phyloP scores from a whole-genome alignment of 2,113 vertebrate species.

The Chloropsis cyanopogon region DNA sequence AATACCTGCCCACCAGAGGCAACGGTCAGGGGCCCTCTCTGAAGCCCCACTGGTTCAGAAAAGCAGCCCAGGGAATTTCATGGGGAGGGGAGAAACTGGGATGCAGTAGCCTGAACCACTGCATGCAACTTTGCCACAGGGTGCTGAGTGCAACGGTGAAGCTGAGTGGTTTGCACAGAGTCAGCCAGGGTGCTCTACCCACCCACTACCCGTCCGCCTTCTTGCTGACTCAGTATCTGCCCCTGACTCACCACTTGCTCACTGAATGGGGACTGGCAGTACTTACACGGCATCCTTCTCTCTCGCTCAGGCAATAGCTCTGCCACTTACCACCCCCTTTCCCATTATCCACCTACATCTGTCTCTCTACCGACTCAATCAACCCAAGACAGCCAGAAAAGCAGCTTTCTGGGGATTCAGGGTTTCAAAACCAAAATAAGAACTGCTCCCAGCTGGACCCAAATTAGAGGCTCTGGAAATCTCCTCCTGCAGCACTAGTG shows the following conservation, averaged over 20 bases:
- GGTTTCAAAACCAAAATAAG: conserved; percentile 21
- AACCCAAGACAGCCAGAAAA: conserved; percentile 40
- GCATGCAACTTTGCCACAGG: not conserved
- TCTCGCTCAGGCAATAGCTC: conserved; percentile 39
- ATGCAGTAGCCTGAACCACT: not conserved
- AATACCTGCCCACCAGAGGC: not conserved
- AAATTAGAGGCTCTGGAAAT: not conserved
- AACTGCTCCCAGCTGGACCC: conserved; percentile 1
- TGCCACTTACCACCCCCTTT: conserved; percentile 55
- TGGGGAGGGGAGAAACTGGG: not conserved
- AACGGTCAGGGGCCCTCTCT: not conserved
- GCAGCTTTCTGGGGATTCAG: not conserved
- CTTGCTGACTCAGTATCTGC: conserved; percentile 64
- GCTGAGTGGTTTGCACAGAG: not conserved
- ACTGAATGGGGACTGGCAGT: conserved; percentile 61
- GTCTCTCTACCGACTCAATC: conserved; percentile 53
- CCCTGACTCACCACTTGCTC: conserved; percentile 54
- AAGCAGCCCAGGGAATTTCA: not conserved
- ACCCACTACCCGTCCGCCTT: conserved; percentile 17
- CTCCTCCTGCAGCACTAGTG: not conserved
- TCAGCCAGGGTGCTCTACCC: not conserved
- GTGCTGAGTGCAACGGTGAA: not conserved
- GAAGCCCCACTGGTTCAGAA: not conserved
- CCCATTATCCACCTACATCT: conserved; percentile 62
- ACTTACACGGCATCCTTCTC: conserved; percentile 16